Evolutionary conservation across 2,113 vertebrate genomes (phyloP).

Genomic region (Thermophis baileyi): DNA sequence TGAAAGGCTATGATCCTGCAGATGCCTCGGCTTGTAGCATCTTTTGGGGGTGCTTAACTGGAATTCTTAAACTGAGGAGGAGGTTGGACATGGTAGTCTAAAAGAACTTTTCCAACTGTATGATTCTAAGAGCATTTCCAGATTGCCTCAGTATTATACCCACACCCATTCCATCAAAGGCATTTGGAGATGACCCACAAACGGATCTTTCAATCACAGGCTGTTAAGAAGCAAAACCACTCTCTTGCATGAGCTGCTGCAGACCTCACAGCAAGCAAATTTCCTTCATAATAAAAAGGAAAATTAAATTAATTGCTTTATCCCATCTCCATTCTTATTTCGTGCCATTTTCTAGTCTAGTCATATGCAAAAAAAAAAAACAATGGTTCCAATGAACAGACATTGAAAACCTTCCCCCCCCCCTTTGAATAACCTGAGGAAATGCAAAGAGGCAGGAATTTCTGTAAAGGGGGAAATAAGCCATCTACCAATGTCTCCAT

Average conservation of each 20-base stretch:
- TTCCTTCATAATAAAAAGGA: neutral
- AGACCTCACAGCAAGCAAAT: neutral
- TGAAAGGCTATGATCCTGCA: neutral
- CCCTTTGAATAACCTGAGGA: neutral
- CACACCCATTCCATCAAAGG: neutral
- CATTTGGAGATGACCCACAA: neutral
- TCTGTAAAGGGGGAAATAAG: neutral
- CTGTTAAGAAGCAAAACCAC: neutral
- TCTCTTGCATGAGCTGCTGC: neutral
- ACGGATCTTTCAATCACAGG: neutral
- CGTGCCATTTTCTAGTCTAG: neutral
- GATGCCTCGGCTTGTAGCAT: neutral
- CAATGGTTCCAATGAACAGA: neutral
- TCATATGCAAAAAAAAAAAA: neutral
- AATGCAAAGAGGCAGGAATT: neutral
- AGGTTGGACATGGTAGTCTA: neutral
- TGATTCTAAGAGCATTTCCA: neutral
- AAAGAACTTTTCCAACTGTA: neutral
- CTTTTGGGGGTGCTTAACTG: neutral
- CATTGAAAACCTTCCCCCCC: fast-evolving
- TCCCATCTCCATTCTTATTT: neutral
- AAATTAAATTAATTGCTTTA: neutral
- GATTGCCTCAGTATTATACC: neutral
- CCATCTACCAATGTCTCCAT: neutral
- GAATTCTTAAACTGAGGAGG: neutral